Conservation (phyloP, 1,140 invertebrate species). For the Periplaneta americana region DNA sequence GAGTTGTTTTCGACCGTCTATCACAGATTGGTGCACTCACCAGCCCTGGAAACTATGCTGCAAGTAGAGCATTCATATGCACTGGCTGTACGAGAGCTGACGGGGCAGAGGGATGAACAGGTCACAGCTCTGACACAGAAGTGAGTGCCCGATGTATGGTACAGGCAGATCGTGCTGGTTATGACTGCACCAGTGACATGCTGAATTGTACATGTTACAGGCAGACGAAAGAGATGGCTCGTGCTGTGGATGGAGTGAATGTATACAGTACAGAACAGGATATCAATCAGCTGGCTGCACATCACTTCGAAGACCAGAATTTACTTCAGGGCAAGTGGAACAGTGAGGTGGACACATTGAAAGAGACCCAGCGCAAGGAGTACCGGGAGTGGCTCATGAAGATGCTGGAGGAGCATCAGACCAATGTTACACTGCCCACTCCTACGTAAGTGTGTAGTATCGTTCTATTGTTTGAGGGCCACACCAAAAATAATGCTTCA, state of each 20-base stretch:
- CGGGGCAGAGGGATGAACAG: constrained; percentile 58
- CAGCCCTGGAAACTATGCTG: constrained; percentile 68
- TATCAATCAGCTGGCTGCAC: constrained; percentile 67
- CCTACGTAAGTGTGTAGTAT: constrained; percentile 40
- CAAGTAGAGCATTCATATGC: constrained; percentile 74
- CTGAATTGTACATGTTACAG: constrained; percentile 37
- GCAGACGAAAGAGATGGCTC: constrained; percentile 73
- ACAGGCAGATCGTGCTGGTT: too few relatives aligned
- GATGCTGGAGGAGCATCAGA: constrained; percentile 62
- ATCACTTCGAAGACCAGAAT: constrained; percentile 72
- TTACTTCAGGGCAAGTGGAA: constrained; percentile 71
- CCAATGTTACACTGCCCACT: constrained; percentile 40
- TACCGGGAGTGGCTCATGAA: constrained; percentile 77
- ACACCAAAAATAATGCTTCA: too few relatives aligned
- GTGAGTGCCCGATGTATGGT: too few relatives aligned
- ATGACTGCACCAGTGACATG: neutral
- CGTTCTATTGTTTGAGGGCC: too few relatives aligned
- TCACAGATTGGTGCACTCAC: constrained; percentile 76
- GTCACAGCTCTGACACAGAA: constrained; percentile 43
- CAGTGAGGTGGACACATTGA: constrained; percentile 63
- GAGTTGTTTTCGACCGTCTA: constrained; percentile 75
- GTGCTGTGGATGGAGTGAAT: constrained; percentile 59
- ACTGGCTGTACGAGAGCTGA: constrained; percentile 59
- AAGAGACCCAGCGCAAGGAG: constrained; percentile 64
- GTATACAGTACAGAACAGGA: constrained; percentile 64